These are phyloP conservation scores for Brachyptera putata DNA, from an alignment of 2,888 invertebrate species.

Conservation along the genomic window DNA sequence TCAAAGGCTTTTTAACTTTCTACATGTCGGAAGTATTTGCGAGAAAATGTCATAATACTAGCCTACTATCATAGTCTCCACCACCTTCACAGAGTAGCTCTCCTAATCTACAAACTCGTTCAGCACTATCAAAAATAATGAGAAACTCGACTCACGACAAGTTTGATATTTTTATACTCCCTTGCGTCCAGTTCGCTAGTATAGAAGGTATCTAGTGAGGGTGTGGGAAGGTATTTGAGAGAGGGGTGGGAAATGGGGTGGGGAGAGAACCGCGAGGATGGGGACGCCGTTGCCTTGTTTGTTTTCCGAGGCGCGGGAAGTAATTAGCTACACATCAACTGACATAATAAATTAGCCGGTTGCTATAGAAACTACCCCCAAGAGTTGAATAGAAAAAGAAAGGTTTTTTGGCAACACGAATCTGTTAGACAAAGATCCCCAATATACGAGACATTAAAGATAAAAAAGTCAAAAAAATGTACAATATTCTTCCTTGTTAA, in stretches of 20 bases:
- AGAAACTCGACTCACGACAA: constrained; percentile 13
- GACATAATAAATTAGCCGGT: constrained; percentile 34
- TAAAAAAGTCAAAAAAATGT: constrained; percentile 26
- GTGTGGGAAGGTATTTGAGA: not conserved
- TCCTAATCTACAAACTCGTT: not conserved
- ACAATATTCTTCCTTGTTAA: constrained; percentile 22
- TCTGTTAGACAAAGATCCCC: not conserved
- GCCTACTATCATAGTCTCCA: not conserved
- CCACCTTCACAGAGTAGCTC: not conserved
- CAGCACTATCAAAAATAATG: constrained; percentile 22
- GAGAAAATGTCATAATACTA: not conserved
- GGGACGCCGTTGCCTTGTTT: constrained; percentile 8
- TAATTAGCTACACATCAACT: constrained; percentile 35
- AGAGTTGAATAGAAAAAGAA: constrained; percentile 13
- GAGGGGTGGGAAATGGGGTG: not conserved
- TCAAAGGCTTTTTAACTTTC: constrained; percentile 24
- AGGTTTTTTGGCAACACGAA: constrained; percentile 1
- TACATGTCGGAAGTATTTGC: too few relatives aligned
- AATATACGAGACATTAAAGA: constrained; percentile 17
- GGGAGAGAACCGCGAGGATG: not conserved
- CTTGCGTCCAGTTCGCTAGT: not conserved
- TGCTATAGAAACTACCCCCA: constrained; percentile 29
- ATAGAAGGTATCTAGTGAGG: not conserved
- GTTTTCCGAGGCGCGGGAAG: constrained; percentile 19
- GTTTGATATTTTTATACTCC: constrained; percentile 10